These are phyloP conservation scores for Anhinga anhinga DNA, from an alignment of 2,113 vertebrate species.

Conservation along the genomic window DNA sequence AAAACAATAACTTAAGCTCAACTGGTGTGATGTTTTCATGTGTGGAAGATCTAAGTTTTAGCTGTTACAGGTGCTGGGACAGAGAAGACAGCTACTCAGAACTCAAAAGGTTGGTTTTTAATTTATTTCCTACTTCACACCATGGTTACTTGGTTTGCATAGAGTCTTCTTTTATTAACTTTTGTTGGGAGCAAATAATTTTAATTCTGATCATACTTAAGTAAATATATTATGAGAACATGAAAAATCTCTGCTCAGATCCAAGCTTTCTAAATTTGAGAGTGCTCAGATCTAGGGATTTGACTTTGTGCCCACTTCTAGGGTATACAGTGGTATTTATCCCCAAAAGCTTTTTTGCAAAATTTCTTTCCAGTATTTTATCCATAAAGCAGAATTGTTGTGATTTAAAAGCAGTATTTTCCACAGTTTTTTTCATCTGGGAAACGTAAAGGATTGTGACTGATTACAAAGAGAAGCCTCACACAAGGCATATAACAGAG, in stretches of 20 bases:
- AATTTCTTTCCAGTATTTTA: neutral
- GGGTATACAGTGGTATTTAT: neutral
- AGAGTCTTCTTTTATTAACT: neutral
- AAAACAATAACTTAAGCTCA: neutral
- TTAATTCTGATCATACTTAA: neutral
- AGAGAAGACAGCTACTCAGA: neutral
- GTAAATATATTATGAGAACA: neutral
- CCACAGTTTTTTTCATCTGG: neutral
- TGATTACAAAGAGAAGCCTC: neutral
- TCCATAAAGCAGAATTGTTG: neutral
- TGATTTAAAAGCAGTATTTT: neutral
- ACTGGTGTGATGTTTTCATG: neutral
- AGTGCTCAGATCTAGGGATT: neutral
- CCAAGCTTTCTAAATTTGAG: neutral
- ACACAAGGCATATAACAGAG: neutral
- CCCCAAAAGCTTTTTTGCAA: neutral
- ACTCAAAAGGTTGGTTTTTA: neutral
- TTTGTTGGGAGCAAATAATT: neutral
- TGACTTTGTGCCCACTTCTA: neutral
- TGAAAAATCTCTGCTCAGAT: neutral
- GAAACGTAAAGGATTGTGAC: neutral
- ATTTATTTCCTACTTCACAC: neutral
- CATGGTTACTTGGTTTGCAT: neutral
- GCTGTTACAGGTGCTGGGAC: neutral
- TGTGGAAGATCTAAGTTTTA: neutral